Percentiles rank a stretch among this genome's conserved stretches.
phyloP scores from a whole-genome alignment of 2,797 vertebrate species.

The Acipenser transmontanus region DNA sequence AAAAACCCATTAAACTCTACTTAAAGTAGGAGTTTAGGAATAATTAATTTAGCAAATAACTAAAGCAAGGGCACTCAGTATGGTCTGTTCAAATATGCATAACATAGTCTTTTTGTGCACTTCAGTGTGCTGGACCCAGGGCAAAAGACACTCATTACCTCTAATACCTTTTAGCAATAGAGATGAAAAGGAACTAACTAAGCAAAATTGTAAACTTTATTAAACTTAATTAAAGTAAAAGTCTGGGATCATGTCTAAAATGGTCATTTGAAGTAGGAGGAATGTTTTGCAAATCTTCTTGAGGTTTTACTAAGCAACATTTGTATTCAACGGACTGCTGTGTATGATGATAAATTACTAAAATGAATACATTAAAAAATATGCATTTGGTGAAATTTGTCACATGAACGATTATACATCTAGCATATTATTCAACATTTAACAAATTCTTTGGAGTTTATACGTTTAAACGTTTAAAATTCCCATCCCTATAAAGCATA shows the following conservation, averaged over 20 bases:
- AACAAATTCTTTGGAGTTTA: no score
- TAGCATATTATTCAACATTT: no score
- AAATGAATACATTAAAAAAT: no score
- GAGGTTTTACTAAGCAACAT: conserved; percentile 39
- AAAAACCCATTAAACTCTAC: conserved; percentile 30
- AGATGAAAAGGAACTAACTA: conserved; percentile 63
- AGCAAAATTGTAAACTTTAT: conserved; percentile 61
- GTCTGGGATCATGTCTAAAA: conserved; percentile 52
- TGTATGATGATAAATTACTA: no score
- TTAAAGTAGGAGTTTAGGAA: conserved; percentile 19
- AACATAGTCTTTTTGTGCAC: conserved; percentile 46
- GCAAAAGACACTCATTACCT: conserved; percentile 68
- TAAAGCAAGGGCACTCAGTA: conserved; percentile 46
- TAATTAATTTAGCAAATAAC: conserved; percentile 49
- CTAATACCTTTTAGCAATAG: conserved; percentile 59
- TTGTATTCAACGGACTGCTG: no score
- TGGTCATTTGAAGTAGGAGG: conserved; percentile 54
- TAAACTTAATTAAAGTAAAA: conserved; percentile 73
- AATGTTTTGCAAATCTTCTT: conserved; percentile 56
- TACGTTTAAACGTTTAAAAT: no score
- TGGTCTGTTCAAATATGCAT: conserved; percentile 55
- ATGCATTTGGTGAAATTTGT: no score
- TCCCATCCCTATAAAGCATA: no score
- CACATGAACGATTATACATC: no score
- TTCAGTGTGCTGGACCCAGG: conserved; percentile 41